These are phyloP conservation scores for Antheraea mylitta DNA, from an alignment of 1,140 invertebrate species.

Conservation along the genomic window DNA sequence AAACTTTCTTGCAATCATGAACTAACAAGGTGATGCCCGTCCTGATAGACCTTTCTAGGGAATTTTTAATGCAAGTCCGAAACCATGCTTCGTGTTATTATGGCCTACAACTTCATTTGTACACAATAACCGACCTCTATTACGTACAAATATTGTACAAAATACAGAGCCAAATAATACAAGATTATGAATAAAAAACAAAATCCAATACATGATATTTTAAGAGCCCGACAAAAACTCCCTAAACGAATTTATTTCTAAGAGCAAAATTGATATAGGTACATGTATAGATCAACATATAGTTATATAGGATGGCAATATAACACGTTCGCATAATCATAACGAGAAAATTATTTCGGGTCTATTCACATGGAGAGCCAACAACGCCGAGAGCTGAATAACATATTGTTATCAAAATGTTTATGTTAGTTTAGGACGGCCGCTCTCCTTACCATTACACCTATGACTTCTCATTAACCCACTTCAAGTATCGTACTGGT, in stretches of 20 bases:
- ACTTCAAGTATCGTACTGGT: not conserved
- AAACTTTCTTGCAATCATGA: too few species aligned
- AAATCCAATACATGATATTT: too few species aligned
- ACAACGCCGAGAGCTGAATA: not conserved
- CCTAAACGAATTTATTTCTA: not conserved
- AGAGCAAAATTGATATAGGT: not conserved
- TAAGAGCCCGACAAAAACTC: too few species aligned
- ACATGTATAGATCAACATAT: not conserved
- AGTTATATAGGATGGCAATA: not conserved
- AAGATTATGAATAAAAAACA: too few species aligned
- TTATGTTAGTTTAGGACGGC: slow-evolving; percentile 1
- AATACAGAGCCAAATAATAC: too few species aligned
- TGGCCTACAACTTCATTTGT: too few species aligned
- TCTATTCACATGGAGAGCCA: not conserved
- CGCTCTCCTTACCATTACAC: not conserved
- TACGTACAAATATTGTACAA: too few species aligned
- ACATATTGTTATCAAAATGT: slow-evolving; percentile 1
- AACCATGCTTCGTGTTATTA: too few species aligned
- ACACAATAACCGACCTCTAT: too few species aligned
- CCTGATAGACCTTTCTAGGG: too few species aligned
- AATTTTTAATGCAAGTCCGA: too few species aligned
- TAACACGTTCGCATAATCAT: not conserved
- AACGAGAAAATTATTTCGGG: not conserved
- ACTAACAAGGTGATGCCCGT: too few species aligned
- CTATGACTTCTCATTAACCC: not conserved